Conservation (phyloP, 1,140 invertebrate species). For the Coelopa frigida region DNA sequence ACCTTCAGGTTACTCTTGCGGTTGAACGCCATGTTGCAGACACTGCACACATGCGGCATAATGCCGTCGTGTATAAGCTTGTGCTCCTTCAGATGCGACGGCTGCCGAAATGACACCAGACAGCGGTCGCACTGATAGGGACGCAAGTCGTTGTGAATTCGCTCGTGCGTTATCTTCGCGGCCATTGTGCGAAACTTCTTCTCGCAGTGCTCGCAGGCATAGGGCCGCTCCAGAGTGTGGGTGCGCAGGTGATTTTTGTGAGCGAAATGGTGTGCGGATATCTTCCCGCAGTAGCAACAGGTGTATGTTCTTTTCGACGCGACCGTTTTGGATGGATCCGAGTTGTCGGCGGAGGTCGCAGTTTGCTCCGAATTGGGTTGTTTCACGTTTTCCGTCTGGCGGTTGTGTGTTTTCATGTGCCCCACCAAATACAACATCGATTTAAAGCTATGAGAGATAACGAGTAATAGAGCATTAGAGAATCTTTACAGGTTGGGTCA, state of each 20-base stretch:
- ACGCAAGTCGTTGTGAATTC: slow-evolving; percentile 4
- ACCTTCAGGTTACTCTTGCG: slow-evolving; percentile 7
- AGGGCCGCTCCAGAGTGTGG: slow-evolving; percentile 44
- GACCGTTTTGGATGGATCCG: too few species aligned
- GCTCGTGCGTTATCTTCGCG: slow-evolving; percentile 7
- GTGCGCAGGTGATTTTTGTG: slow-evolving; percentile 14
- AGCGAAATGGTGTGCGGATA: slow-evolving; percentile 4
- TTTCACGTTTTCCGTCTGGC: too few species aligned
- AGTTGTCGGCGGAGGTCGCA: too few species aligned
- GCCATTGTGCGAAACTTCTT: slow-evolving; percentile 11
- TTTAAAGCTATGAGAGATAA: slow-evolving; percentile 1
- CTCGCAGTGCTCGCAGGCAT: slow-evolving; percentile 41
- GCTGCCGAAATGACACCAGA: slow-evolving; percentile 9
- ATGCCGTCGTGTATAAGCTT: slow-evolving; percentile 5
- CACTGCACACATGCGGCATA: slow-evolving; percentile 3
- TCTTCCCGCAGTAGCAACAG: slow-evolving; percentile 7
- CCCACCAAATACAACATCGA: background rate
- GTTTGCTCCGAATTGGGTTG: background rate
- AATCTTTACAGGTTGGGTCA: background rate
- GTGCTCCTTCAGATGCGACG: slow-evolving; percentile 9
- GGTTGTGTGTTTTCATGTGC: background rate
- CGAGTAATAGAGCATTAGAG: background rate
- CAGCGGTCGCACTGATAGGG: slow-evolving; percentile 13
- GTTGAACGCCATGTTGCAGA: slow-evolving; percentile 6
- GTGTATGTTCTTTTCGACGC: background rate